Evolutionary conservation across 2,113 vertebrate species (phyloP), one percentile per base, ranked within the genome.

Genomic region (Antigone vipio): DNA sequence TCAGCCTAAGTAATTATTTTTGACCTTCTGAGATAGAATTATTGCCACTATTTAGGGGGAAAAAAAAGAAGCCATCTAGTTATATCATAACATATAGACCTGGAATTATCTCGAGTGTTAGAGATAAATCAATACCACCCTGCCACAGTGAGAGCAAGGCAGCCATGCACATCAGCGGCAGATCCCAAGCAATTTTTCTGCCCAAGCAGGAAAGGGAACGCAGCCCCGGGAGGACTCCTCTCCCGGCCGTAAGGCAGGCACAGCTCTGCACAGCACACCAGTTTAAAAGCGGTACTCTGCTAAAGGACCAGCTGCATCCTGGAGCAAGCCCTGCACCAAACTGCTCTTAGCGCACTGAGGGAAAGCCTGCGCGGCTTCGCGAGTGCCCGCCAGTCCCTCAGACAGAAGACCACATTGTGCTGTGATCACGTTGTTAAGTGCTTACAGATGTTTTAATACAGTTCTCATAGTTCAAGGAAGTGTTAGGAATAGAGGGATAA

Each of bases 361-460:
- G 17, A 79, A 85, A 62, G 77, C 35, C n/a, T 24, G 52, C 0
- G 1, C 0, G 3, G 58, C 69, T 81, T 35, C 4, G 3, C 2
- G 11, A 44, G 66, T 3, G 32, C 73, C 53, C 0, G 0, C 52
- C 38, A 21, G 64, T 38, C 40, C 29, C 38, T 34, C 27, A 56
- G 55, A 81, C 84, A 93, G 87, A 82, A 69, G 40, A 58, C 30
- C 53, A 87, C 60, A 56, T 6, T 87, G 89, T 86, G 76, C 62
- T 88, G 81, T 16, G 35, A 81, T 24, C 20, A 2, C 5, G 16
- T 20, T 34, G 34, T 42, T 76, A 89, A 82, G 69, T 85, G 73
- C 80, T 66, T 82, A 82, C 66, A 90, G 78, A 76, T 89, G 92
- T 49, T 93, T 95, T 92, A 84, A 74, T 29, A 52, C 22, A 68